A percentile compares a stretch with the other conserved stretches of the same genome.
These are phyloP conservation scores for Lagorchestes hirsutus DNA, from an alignment of 2,797 vertebrate genomes.

Conservation along the genomic window DNA sequence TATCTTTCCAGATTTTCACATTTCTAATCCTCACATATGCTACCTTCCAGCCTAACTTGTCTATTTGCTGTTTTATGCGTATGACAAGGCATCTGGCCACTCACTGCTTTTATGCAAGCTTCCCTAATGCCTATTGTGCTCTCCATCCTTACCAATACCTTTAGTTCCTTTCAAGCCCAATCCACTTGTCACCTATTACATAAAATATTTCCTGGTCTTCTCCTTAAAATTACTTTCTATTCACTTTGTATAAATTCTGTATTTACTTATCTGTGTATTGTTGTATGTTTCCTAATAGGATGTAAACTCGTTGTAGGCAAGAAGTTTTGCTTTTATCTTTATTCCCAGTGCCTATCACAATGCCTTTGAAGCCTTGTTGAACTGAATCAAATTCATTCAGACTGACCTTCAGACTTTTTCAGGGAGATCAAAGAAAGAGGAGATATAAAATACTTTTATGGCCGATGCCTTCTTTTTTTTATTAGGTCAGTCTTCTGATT, in stretches of 20 bases:
- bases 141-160: neutral
- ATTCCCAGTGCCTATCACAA: neutral
- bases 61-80: neutral
- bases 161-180: neutral
- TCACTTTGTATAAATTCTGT: neutral
- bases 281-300: neutral
- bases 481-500: neutral
- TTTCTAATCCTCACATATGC: neutral
- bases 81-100: neutral
- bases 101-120: neutral
- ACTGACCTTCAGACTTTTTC: neutral
- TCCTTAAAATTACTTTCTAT: neutral
- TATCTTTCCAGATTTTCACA: neutral
- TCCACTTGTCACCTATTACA: neutral
- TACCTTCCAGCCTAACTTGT: neutral
- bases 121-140: neutral
- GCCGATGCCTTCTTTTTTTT: neutral
- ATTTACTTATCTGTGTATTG: neutral
- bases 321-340: neutral
- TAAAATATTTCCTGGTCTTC: neutral
- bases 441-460: neutral
- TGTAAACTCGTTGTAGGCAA: neutral
- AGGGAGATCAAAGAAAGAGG: neutral
- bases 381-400: neutral
- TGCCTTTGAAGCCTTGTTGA: neutral